Conservation (phyloP, 1,140 invertebrate genomes). For the Babylonia areolata region DNA sequence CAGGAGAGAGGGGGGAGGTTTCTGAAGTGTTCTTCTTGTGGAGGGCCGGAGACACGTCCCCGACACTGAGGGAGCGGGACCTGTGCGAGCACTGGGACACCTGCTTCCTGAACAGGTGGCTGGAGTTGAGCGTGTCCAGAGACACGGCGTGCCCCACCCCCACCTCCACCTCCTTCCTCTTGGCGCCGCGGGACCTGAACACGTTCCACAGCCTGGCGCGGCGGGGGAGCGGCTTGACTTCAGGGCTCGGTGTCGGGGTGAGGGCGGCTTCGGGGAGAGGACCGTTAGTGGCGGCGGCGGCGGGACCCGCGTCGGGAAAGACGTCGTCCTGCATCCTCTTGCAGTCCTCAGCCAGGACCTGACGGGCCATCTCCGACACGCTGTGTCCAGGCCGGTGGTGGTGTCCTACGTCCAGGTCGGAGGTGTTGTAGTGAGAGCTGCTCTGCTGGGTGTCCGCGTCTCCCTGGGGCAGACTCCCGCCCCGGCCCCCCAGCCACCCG, state of each 20-base stretch:
- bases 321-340: too few species aligned
- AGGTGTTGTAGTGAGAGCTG: not conserved
- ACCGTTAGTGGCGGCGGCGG: too few species aligned
- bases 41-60: not conserved
- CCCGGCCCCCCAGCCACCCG: not conserved
- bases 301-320: too few species aligned
- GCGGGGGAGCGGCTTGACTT: too few species aligned
- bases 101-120: not conserved
- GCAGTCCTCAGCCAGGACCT: too few species aligned
- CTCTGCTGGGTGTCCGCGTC: not conserved
- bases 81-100: too few species aligned
- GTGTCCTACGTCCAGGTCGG: not conserved
- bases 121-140: not conserved
- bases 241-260: too few species aligned
- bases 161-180: not conserved
- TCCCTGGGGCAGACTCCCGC: not conserved
- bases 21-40: not conserved
- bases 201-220: not conserved
- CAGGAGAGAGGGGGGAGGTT: not conserved
- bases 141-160: conserved; percentile 3
- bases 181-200: not conserved
- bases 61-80: not conserved
- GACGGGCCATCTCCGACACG: too few species aligned
- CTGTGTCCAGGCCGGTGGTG: not conserved
- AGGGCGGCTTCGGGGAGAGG: too few species aligned